Conservation (phyloP, 2,888 invertebrate species). For the Calephelis perditalis region DNA sequence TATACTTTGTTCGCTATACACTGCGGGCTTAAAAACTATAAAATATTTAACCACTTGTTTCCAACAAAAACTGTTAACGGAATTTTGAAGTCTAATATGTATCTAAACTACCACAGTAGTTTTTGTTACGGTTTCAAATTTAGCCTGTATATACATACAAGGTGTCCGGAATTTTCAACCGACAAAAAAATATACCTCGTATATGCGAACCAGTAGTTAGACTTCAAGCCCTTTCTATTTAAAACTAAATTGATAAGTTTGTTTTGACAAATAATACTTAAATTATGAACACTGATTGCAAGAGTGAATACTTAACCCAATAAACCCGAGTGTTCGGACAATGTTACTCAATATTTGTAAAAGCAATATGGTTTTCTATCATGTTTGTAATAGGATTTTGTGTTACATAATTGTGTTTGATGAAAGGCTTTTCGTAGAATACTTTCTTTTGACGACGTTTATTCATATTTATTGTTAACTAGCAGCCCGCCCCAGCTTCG, state of each 20-base stretch:
- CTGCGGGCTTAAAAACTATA: no score
- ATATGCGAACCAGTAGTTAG: no score
- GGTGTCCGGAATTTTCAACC: no score
- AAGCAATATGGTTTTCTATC: slow-evolving; percentile 6
- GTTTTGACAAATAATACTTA: slow-evolving; percentile 10
- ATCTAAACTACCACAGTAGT: no score
- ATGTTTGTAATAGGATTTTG: slow-evolving; percentile 7
- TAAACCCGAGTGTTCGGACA: slow-evolving; percentile 1
- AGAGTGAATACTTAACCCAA: slow-evolving; percentile 7
- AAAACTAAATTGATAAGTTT: background rate
- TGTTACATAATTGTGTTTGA: background rate
- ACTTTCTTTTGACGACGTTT: background rate
- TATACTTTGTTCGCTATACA: no score
- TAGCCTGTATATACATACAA: no score
- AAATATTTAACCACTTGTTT: no score
- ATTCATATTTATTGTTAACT: background rate
- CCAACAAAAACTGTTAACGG: no score
- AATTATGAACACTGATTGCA: slow-evolving; percentile 6
- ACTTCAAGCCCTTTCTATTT: background rate
- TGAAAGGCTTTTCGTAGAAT: background rate
- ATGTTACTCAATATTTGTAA: slow-evolving; percentile 8
- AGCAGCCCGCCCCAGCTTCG: no score
- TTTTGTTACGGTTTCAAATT: no score
- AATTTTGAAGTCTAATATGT: no score
- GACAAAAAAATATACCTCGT: no score